Conservation (phyloP, 2,888 invertebrate genomes). For the Embidobia sp. region DNA sequence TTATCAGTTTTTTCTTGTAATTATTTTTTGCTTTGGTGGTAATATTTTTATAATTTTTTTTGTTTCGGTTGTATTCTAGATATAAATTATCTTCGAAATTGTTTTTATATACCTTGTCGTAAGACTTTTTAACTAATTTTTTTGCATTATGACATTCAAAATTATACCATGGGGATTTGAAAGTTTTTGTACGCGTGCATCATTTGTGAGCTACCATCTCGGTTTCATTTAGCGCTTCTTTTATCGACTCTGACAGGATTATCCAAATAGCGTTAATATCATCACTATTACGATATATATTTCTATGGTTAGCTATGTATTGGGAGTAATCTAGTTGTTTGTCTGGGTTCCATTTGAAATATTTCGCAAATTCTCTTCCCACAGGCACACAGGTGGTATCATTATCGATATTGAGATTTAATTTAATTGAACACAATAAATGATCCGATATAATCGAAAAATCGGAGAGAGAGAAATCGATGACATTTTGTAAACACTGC, state of each 20-base stretch:
- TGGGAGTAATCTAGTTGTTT: no score
- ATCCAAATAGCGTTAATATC: no score
- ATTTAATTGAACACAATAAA: background rate
- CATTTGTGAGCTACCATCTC: background rate
- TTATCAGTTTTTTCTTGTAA: background rate
- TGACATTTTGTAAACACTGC: background rate
- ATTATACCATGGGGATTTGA: background rate
- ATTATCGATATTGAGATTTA: background rate
- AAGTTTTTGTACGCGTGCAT: background rate
- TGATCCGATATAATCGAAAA: background rate
- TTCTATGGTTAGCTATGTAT: no score
- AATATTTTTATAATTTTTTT: conserved; percentile 8
- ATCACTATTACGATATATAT: no score
- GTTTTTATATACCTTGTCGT: background rate
- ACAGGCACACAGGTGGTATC: background rate
- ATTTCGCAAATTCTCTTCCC: background rate
- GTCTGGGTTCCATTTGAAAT: background rate
- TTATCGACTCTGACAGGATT: no score
- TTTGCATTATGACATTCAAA: background rate
- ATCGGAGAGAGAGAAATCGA: background rate
- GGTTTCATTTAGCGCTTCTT: background rate
- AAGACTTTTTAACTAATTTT: conserved; percentile 6
- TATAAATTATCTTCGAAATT: background rate
- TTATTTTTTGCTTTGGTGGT: background rate
- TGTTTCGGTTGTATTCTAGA: background rate